These are phyloP conservation scores for Heterotilapia buettikoferi DNA, from an alignment of 2,113 vertebrate species.

Conservation along the genomic window DNA sequence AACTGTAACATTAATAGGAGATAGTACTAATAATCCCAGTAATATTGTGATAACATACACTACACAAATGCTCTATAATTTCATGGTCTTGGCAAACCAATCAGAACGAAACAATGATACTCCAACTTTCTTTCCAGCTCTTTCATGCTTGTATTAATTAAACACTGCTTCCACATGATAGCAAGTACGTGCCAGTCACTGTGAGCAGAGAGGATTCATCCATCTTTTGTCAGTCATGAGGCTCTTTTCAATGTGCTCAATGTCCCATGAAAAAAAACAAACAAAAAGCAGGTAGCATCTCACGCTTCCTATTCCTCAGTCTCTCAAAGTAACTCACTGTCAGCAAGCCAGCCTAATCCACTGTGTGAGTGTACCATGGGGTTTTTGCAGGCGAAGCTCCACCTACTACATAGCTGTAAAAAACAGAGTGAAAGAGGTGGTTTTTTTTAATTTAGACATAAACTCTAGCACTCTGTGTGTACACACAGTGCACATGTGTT, in stretches of 20 bases:
- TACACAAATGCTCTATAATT: neutral
- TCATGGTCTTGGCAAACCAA: neutral
- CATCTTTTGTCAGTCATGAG: constrained; percentile 25
- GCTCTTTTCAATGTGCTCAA: constrained; percentile 10
- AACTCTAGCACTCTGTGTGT: neutral
- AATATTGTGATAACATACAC: neutral
- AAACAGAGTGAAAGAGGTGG: neutral
- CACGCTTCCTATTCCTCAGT: neutral
- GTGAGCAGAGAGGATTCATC: neutral
- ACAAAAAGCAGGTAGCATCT: neutral
- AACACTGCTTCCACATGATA: neutral
- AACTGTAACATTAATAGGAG: neutral
- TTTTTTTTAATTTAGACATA: neutral
- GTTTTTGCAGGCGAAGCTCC: neutral
- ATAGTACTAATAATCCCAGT: neutral
- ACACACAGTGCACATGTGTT: neutral
- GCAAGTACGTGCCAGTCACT: constrained; percentile 36
- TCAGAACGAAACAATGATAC: neutral
- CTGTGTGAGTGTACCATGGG: neutral
- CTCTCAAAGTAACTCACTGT: constrained; percentile 30
- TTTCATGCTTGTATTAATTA: neutral
- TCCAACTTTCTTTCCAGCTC: neutral
- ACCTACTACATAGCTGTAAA: neutral
- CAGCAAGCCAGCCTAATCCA: constrained; percentile 23
- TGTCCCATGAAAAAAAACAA: neutral